Conservation (phyloP, 2,797 vertebrate genomes). For the Enteromius paludinosus region DNA sequence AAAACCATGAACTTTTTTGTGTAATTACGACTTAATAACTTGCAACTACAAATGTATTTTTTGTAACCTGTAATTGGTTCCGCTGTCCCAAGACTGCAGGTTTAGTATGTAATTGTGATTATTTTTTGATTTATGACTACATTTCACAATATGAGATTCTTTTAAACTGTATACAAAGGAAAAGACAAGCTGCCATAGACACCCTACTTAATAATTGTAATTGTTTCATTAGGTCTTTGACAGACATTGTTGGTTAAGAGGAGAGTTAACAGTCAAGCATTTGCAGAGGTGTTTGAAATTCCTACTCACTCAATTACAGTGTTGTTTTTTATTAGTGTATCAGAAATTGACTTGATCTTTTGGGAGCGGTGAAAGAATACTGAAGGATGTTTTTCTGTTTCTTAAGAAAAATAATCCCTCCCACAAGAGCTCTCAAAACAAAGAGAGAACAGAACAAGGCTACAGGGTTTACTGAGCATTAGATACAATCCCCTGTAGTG, state of each 20-base stretch:
- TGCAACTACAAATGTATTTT: background rate
- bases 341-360: conserved; percentile 58
- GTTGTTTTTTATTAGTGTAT: conserved; percentile 18
- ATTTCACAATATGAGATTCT: background rate
- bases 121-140: background rate
- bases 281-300: conserved; percentile 9
- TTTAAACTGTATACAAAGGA: background rate
- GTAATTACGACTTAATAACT: background rate
- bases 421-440: conserved; percentile 49
- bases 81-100: background rate
- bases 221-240: conserved; percentile 1
- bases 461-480: conserved; percentile 33
- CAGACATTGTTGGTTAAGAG: conserved; percentile 19
- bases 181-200: background rate
- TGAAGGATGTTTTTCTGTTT: conserved; percentile 44
- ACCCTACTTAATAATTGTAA: background rate
- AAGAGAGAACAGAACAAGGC: conserved; percentile 34
- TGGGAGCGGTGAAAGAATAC: conserved; percentile 44
- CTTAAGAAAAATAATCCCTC: conserved; percentile 51
- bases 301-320: conserved; percentile 15
- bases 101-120: background rate
- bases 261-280: conserved; percentile 22
- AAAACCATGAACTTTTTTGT: no score
- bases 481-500: conserved; percentile 49
- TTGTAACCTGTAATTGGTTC: background rate